phyloP scores from a whole-genome alignment of 1,140 invertebrate species.

The Eriocheir sinensis region DNA sequence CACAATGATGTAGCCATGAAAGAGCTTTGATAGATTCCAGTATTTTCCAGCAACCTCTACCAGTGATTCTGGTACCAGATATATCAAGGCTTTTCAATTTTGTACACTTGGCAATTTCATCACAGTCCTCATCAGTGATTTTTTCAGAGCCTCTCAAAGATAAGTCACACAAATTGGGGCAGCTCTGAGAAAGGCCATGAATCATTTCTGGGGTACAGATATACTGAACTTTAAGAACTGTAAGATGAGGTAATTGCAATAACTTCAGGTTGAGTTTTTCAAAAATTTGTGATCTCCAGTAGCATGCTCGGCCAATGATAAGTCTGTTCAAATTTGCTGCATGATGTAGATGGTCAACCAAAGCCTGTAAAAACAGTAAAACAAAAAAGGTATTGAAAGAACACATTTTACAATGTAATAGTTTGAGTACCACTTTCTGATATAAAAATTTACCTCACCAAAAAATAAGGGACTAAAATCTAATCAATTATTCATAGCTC shows the following conservation, averaged over 20 bases:
- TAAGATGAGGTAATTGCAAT: slow-evolving; percentile 54
- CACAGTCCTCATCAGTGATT: slow-evolving; percentile 66
- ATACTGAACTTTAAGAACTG: slow-evolving; percentile 72
- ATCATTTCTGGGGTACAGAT: slow-evolving; percentile 78
- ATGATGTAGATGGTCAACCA: slow-evolving; percentile 67
- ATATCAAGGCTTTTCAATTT: slow-evolving; percentile 65
- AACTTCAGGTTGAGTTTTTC: slow-evolving; percentile 62
- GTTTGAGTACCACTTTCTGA: background rate
- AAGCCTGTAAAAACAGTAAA: slow-evolving; percentile 51
- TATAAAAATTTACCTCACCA: background rate
- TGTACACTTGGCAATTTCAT: slow-evolving; percentile 65
- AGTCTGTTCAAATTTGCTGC: slow-evolving; percentile 56
- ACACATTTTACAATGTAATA: background rate
- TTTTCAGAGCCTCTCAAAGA: slow-evolving; percentile 76
- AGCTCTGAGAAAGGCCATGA: slow-evolving; percentile 53
- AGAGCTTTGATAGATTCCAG: slow-evolving; percentile 61
- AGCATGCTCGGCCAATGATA: slow-evolving; percentile 70
- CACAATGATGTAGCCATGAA: slow-evolving; percentile 76
- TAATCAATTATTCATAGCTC: background rate
- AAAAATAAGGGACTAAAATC: background rate
- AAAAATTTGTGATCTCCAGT: slow-evolving; percentile 72
- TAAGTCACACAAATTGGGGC: slow-evolving; percentile 71
- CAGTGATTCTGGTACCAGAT: slow-evolving; percentile 77
- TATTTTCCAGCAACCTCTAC: slow-evolving; percentile 76
- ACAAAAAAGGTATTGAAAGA: background rate